These are phyloP conservation scores for Goniozus legneri DNA, from an alignment of 1,140 invertebrate species.

Conservation along the genomic window DNA sequence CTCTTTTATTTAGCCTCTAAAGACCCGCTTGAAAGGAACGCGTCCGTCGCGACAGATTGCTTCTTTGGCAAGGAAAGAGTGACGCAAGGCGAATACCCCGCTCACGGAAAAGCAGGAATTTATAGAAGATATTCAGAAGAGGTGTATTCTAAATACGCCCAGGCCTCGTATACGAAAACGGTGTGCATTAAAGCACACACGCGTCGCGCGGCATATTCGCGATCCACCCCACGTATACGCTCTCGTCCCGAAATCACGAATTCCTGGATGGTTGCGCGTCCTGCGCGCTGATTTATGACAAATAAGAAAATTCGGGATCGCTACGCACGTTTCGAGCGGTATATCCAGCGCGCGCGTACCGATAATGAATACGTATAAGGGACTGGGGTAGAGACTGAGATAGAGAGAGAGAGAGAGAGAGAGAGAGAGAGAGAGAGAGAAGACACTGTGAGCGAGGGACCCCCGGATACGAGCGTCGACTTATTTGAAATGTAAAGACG, in stretches of 20 bases:
- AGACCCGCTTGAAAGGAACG: not conserved
- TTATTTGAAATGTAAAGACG: slow-evolving; percentile 52
- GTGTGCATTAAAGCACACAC: too few species aligned
- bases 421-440: slow-evolving; percentile 6
- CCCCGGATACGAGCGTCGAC: slow-evolving; percentile 32
- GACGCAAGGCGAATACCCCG: too few species aligned
- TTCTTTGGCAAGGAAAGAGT: too few species aligned
- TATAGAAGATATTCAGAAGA: too few species aligned
- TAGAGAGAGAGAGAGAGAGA: too few species aligned
- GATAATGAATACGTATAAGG: slow-evolving; percentile 52
- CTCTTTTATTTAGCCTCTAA: not conserved
- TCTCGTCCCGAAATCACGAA: slow-evolving; percentile 22
- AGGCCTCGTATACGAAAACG: too few species aligned
- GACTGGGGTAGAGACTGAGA: too few species aligned
- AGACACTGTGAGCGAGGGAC: too few species aligned
- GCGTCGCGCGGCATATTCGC: too few species aligned
- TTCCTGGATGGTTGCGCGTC: slow-evolving; percentile 29
- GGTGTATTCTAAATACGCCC: too few species aligned
- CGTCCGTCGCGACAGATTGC: not conserved
- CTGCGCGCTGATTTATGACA: slow-evolving; percentile 46
- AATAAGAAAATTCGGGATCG: slow-evolving; percentile 41
- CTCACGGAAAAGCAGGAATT: too few species aligned
- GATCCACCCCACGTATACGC: slow-evolving; percentile 17
- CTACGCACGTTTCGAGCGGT: slow-evolving; percentile 31
- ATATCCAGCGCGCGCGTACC: slow-evolving; percentile 41